Evolutionary conservation across 2,113 vertebrate species (phyloP), one percentile per base, ranked within the genome.

Genomic region (Amazona guildingii): DNA sequence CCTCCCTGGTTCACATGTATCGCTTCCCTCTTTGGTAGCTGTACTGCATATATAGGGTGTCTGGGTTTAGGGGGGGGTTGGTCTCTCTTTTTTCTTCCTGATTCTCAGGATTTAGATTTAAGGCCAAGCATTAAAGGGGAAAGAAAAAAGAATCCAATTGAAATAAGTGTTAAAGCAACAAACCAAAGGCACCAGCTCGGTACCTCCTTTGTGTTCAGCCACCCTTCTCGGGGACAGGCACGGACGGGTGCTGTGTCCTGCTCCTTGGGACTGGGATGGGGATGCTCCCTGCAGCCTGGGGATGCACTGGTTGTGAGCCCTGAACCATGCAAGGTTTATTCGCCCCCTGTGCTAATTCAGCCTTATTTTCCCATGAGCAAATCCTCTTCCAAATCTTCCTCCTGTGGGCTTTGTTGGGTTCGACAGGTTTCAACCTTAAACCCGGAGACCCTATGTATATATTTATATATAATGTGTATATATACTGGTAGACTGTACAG

Each of bases 381-480:
- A 73, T 5, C 9, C 49, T 69, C 52, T 70, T 83, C 17, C 59
- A 52, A 48, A 29, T 57, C 52, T 63, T 88, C 68, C 43, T 94
- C 66, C 74, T 18, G 12, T 41, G 61, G 88, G 85, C 91, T 96
- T 73, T 76, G 25, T 67, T 86, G 86, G 74, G 91, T 68, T 83
- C 11, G 23, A 73, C 63, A 80, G 87, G 82, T 93, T 91, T 44
- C n/a, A 91, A 17, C 95, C 84, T 93, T 69, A 69, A 94, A 83
- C 84, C 94, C 85, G 63, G 87, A 87, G 62, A 48, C 70, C 86
- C 77, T 80, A 73, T 69, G 96, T 92, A 80, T 83, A 49, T 96
- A 97, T 97, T 96, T 96, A 96, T 97, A 91, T 96, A 88, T 94
- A 74, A 63, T 86, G 83, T 96, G 95, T 96, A 96, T 83, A 96